A percentile compares a stretch with the other conserved stretches of the same genome.
Evolutionary conservation across 2,797 vertebrate genomes (phyloP).

Genomic region (Mycteria americana): DNA sequence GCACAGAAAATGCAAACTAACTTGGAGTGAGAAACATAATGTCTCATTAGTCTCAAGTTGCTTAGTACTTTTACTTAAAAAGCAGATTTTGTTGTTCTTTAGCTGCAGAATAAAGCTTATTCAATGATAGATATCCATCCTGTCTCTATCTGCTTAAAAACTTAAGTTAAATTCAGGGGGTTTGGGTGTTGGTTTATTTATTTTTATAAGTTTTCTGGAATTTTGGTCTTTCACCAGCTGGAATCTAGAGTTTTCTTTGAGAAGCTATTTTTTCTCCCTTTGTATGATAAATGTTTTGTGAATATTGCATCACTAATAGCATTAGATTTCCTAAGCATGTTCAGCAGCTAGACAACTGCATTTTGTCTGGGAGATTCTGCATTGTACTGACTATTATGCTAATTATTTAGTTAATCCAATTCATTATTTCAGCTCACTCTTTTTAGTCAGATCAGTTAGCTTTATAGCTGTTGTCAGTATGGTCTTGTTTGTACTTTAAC

Average conservation of each 20-base stretch:
- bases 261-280: not conserved
- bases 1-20: not conserved
- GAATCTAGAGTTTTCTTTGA: not conserved
- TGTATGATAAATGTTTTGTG: not conserved
- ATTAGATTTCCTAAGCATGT: not conserved
- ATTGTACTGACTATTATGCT: not conserved
- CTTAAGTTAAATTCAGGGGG: not conserved
- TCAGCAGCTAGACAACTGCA: not conserved
- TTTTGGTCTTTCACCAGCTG: not conserved
- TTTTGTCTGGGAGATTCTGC: not conserved
- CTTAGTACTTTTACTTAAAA: not conserved
- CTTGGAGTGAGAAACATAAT: not conserved
- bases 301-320: not conserved
- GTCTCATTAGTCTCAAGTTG: not conserved
- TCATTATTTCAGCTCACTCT: not conserved
- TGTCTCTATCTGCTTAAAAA: not conserved
- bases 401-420: not conserved
- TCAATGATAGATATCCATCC: not conserved
- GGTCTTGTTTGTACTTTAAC: not conserved
- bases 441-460: not conserved
- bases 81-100: not conserved
- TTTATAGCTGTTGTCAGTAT: not conserved
- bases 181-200: not conserved
- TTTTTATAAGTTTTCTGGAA: not conserved
- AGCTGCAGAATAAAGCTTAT: not conserved